Conservation (phyloP, 2,113 vertebrate genomes). For the Salminus brasiliensis region DNA sequence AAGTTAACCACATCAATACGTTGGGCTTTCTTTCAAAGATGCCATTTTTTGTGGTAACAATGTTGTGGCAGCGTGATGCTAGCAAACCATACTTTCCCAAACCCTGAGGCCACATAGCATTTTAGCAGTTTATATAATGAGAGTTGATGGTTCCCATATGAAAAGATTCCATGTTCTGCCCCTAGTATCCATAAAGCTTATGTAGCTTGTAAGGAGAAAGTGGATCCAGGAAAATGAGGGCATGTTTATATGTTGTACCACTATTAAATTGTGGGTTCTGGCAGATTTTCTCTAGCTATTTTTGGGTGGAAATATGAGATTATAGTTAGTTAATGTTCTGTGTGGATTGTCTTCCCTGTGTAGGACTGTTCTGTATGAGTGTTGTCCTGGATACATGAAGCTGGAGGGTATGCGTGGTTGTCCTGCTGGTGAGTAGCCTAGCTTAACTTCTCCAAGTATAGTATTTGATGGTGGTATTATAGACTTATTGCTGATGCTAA, state of each 20-base stretch:
- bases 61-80: conserved; percentile 55
- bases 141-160: conserved; percentile 64
- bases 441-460: too few species aligned
- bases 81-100: conserved; percentile 39
- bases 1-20: conserved; percentile 54
- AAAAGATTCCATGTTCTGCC: conserved; percentile 39
- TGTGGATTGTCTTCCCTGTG: conserved; percentile 16
- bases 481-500: too few species aligned
- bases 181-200: conserved; percentile 40
- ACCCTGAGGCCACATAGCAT: conserved; percentile 55
- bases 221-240: conserved; percentile 33
- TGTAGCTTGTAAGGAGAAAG: conserved; percentile 40
- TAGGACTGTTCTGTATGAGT: conserved; percentile 93
- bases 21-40: conserved; percentile 57
- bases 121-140: conserved; percentile 55
- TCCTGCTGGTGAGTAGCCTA: conserved; percentile 85
- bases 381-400: conserved; percentile 96
- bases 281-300: neutral
- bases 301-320: neutral
- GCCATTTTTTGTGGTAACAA: conserved; percentile 48
- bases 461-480: too few species aligned
- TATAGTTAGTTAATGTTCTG: conserved; percentile 11
- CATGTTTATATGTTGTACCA: neutral
- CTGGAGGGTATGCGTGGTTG: conserved; percentile 88
- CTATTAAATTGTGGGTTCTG: neutral